A percentile compares a stretch with the other conserved stretches of the same genome.
phyloP scores from a whole-genome alignment of 1,140 invertebrate genomes.

The Harlomillsia oculata region DNA sequence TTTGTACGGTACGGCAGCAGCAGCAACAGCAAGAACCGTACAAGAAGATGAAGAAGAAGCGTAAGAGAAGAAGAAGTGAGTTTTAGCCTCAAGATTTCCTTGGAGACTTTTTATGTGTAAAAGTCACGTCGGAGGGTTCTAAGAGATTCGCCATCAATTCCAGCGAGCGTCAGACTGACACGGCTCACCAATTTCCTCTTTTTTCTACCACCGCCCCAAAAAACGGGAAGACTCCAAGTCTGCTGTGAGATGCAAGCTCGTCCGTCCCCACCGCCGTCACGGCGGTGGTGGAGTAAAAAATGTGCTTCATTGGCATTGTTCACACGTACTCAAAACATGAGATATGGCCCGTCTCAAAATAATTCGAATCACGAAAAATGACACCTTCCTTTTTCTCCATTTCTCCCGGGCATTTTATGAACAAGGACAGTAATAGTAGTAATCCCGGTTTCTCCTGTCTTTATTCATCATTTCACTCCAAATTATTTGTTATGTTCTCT shows the following conservation, averaged over 20 bases:
- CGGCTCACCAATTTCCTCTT: slow-evolving; percentile 31
- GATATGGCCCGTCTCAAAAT: slow-evolving; percentile 36
- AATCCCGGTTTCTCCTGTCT: slow-evolving; percentile 12
- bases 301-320: slow-evolving; percentile 34
- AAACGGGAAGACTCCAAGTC: too few relatives aligned
- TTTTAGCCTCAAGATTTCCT: slow-evolving; percentile 35
- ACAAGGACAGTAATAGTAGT: too few relatives aligned
- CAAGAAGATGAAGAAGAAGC: neutral
- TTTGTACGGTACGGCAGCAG: neutral
- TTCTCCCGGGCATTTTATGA: neutral
- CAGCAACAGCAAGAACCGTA: neutral
- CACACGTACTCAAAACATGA: slow-evolving; percentile 36
- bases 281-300: too few relatives aligned
- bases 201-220: slow-evolving; percentile 1
- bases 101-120: slow-evolving; percentile 35
- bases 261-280: too few relatives aligned
- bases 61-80: slow-evolving; percentile 4
- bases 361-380: slow-evolving; percentile 37
- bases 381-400: slow-evolving; percentile 28
- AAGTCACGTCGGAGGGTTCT: slow-evolving; percentile 33
- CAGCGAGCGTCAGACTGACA: slow-evolving; percentile 31
- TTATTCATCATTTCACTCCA: too few relatives aligned
- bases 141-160: slow-evolving; percentile 34
- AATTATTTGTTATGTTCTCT: too few relatives aligned
- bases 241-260: too few relatives aligned